These are phyloP conservation scores for Exocentrus adspersus DNA, from an alignment of 2,888 invertebrate species.

Conservation along the genomic window DNA sequence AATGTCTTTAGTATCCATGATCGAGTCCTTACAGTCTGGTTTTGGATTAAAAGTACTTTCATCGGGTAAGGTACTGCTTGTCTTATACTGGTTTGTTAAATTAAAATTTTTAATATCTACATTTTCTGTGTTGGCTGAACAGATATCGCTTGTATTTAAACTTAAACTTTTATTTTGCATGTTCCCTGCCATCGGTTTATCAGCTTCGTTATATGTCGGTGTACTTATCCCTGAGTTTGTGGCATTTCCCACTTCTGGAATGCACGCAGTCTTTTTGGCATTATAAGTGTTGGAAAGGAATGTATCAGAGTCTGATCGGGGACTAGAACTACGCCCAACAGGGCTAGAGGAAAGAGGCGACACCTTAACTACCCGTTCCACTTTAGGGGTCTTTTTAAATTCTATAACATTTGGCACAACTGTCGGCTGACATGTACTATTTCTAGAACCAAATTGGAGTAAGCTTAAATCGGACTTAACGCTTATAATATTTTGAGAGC, in stretches of 20 bases:
- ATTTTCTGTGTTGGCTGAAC: neutral
- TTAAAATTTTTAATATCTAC: too few relatives aligned
- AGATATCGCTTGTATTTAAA: neutral
- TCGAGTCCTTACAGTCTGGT: neutral
- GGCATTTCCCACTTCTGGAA: neutral
- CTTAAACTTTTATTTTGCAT: too few relatives aligned
- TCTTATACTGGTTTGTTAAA: too few relatives aligned
- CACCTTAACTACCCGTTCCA: conserved; percentile 39
- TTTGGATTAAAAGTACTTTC: neutral
- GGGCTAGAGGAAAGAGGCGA: conserved; percentile 35
- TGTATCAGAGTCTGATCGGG: conserved; percentile 26
- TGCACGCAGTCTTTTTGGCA: conserved; percentile 3
- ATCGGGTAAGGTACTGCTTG: neutral
- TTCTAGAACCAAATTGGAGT: too few relatives aligned
- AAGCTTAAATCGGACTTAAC: too few relatives aligned
- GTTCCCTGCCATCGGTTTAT: too few relatives aligned
- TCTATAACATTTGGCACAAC: conserved; percentile 46
- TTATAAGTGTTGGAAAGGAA: conserved; percentile 24
- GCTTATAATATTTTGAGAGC: too few relatives aligned
- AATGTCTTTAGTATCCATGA: neutral
- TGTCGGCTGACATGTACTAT: too few relatives aligned
- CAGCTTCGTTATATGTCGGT: too few relatives aligned
- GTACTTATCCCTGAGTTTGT: neutral
- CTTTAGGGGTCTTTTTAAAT: conserved; percentile 41
- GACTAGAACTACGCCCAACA: conserved; percentile 29